Conservation (phyloP, 2,797 vertebrate species). For the Macropodus opercularis region DNA sequence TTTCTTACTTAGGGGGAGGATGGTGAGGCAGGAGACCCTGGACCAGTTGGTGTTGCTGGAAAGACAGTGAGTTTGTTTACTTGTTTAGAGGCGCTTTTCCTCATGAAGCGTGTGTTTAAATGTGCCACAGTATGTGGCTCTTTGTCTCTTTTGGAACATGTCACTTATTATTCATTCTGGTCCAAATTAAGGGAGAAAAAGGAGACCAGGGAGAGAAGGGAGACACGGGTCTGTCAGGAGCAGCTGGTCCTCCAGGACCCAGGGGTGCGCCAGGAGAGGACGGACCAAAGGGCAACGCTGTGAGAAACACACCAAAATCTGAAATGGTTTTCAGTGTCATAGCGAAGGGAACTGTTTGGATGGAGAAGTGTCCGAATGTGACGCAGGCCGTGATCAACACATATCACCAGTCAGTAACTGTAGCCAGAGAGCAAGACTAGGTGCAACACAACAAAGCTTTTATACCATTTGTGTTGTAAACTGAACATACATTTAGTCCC, state of each 20-base stretch:
- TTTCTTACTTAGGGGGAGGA: constrained; percentile 87
- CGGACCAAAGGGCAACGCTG: constrained; percentile 93
- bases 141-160: not conserved
- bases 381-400: no score
- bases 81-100: not conserved
- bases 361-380: no score
- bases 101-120: not conserved
- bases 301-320: constrained; percentile 60
- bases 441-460: no score
- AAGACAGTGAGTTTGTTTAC: constrained; percentile 82
- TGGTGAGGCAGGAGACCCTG: constrained; percentile 93
- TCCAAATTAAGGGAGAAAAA: constrained; percentile 86
- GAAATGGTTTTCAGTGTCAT: not conserved
- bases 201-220: constrained; percentile 97
- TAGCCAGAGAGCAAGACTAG: no score
- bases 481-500: not conserved
- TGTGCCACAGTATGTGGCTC: not conserved
- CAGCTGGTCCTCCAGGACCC: constrained; percentile 91
- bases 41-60: constrained; percentile 87
- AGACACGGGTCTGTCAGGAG: constrained; percentile 90
- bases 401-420: no score
- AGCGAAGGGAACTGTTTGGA: no score
- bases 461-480: not conserved
- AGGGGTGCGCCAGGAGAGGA: constrained; percentile 92
- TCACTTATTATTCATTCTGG: constrained; percentile 7